phyloP scores from a whole-genome alignment of 2,113 vertebrate genomes.

The Hippocampus barbouri region DNA sequence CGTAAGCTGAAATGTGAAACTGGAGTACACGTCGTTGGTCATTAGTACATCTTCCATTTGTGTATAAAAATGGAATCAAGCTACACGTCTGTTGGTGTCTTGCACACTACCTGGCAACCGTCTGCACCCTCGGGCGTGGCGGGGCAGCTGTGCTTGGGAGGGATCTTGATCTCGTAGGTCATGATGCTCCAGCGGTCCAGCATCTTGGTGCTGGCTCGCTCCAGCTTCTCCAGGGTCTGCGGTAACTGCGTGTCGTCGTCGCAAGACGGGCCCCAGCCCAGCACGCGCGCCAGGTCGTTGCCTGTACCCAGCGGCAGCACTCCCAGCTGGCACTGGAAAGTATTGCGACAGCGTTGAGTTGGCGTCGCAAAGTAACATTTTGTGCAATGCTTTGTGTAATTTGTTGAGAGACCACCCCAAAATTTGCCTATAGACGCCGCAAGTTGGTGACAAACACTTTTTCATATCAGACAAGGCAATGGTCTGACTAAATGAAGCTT shows the following conservation, averaged over 20 bases:
- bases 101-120: conserved; percentile 80
- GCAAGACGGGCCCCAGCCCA: conserved; percentile 94
- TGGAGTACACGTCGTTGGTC: conserved; percentile 19
- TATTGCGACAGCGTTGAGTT: background rate
- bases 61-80: background rate
- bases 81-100: conserved; percentile 3
- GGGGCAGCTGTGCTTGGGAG: conserved; percentile 84
- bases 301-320: conserved; percentile 93
- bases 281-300: conserved; percentile 94
- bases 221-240: conserved; percentile 93
- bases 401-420: background rate
- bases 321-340: conserved; percentile 89
- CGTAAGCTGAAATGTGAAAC: conserved; percentile 91
- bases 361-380: background rate
- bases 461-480: background rate
- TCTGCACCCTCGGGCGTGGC: conserved; percentile 81
- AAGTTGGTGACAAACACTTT: background rate
- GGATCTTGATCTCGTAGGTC: conserved; percentile 97
- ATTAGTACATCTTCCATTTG: background rate
- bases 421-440: background rate
- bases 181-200: conserved; percentile 99
- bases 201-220: conserved; percentile 97
- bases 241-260: conserved; percentile 96
- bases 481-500: too few relatives aligned
- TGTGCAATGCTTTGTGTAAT: background rate